Evolutionary conservation across 2,113 vertebrate species (phyloP).

Genomic region (Campylorhamphus procurvoides): DNA sequence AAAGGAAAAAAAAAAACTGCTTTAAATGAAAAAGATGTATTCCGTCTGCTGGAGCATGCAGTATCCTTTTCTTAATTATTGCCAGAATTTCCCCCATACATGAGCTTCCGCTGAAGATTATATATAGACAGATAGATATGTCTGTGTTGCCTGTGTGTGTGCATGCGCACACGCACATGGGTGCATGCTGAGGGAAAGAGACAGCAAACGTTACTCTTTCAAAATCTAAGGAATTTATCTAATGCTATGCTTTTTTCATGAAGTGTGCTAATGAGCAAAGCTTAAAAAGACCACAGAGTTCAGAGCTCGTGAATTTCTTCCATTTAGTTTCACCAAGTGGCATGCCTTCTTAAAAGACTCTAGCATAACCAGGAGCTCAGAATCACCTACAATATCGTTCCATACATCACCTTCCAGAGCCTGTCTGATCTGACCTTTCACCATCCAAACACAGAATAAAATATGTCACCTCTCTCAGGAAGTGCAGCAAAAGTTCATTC

Average conservation of each 20-base stretch:
- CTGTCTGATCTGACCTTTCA: not conserved
- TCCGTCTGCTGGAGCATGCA: slow-evolving; percentile 59
- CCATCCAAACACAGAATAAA: not conserved
- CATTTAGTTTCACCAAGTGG: not conserved
- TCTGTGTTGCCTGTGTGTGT: not conserved
- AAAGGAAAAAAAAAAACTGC: not conserved
- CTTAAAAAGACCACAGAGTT: not conserved
- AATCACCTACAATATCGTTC: not conserved
- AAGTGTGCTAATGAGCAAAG: not conserved
- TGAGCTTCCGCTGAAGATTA: slow-evolving; percentile 56
- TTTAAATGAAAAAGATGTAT: slow-evolving; percentile 70
- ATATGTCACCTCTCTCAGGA: not conserved
- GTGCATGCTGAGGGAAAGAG: not conserved
- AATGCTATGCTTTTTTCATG: not conserved
- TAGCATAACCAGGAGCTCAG: not conserved
- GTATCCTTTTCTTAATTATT: slow-evolving; percentile 71
- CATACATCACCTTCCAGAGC: not conserved
- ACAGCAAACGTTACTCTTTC: not conserved
- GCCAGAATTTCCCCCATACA: slow-evolving; percentile 59
- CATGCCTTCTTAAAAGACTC: not conserved
- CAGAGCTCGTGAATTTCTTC: not conserved
- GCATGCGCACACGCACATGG: not conserved
- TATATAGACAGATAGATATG: slow-evolving; percentile 35
- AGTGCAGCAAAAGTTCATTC: not conserved
- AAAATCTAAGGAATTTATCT: not conserved